Evolutionary conservation across 2,113 vertebrate species (phyloP).

Genomic region (Plecotus auritus): DNA sequence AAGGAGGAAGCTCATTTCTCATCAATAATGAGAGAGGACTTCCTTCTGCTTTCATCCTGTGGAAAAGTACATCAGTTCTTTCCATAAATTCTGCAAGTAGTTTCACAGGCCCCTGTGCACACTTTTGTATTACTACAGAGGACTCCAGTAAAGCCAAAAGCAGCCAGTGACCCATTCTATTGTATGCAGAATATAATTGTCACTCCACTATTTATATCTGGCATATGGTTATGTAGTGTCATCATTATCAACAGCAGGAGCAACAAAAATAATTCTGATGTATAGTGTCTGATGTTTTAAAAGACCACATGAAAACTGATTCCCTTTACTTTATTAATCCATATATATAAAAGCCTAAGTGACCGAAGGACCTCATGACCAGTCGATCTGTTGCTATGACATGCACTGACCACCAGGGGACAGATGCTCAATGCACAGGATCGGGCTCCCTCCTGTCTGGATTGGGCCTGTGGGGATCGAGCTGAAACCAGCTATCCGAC

Average conservation of each 20-base stretch:
- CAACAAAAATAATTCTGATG: constrained; percentile 50
- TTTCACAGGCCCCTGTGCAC: background rate
- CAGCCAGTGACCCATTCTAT: background rate
- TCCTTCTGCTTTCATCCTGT: background rate
- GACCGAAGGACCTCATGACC: too few relatives aligned
- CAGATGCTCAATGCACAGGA: too few relatives aligned
- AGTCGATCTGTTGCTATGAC: too few relatives aligned
- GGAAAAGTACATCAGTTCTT: background rate
- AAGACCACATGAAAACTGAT: constrained; percentile 24
- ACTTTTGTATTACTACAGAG: background rate
- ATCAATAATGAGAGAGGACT: background rate
- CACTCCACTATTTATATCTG: constrained; percentile 21
- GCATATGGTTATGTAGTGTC: background rate
- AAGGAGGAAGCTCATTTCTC: background rate
- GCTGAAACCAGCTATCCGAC: too few relatives aligned
- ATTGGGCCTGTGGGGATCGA: too few relatives aligned
- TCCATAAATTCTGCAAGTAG: background rate
- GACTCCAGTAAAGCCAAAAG: background rate
- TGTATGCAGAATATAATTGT: background rate
- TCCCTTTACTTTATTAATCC: constrained; percentile 11
- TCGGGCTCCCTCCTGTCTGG: too few relatives aligned
- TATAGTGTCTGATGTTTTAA: background rate
- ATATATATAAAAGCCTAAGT: too few relatives aligned
- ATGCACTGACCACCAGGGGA: too few relatives aligned
- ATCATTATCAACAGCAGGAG: background rate